These are phyloP conservation scores for Romanogobio albipinnatus DNA, from an alignment of 2,113 vertebrate species.

Conservation along the genomic window DNA sequence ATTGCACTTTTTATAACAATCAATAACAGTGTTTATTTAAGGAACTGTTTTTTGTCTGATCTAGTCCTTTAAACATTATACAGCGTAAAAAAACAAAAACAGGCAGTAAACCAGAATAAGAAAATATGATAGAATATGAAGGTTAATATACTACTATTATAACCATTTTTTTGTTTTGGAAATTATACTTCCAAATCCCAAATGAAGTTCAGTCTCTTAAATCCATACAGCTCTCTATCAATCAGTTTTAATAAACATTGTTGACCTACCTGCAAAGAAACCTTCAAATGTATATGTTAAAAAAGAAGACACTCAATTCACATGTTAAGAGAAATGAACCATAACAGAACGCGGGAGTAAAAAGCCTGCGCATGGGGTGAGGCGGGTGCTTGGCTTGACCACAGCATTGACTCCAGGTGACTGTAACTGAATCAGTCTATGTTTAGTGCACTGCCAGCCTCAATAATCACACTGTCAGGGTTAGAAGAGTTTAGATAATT, in stretches of 20 bases:
- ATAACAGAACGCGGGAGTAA: background rate
- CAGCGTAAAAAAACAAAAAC: background rate
- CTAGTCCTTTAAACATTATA: background rate
- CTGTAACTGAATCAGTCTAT: slow-evolving; percentile 33
- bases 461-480: slow-evolving; percentile 5
- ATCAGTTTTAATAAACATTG: background rate
- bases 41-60: too few species aligned
- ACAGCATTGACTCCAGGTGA: background rate
- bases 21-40: too few species aligned
- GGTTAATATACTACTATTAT: background rate
- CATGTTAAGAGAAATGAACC: background rate
- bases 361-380: background rate
- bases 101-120: background rate
- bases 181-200: background rate
- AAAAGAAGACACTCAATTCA: background rate
- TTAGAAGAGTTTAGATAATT: slow-evolving; percentile 33
- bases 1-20: too few species aligned
- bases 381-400: background rate
- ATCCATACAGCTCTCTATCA: background rate
- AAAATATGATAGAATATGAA: background rate
- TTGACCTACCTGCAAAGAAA: background rate
- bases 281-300: background rate
- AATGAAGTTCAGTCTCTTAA: background rate
- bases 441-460: background rate
- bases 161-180: background rate